Evolutionary conservation across 2,113 vertebrate genomes (phyloP).

Genomic region (Alces alces): DNA sequence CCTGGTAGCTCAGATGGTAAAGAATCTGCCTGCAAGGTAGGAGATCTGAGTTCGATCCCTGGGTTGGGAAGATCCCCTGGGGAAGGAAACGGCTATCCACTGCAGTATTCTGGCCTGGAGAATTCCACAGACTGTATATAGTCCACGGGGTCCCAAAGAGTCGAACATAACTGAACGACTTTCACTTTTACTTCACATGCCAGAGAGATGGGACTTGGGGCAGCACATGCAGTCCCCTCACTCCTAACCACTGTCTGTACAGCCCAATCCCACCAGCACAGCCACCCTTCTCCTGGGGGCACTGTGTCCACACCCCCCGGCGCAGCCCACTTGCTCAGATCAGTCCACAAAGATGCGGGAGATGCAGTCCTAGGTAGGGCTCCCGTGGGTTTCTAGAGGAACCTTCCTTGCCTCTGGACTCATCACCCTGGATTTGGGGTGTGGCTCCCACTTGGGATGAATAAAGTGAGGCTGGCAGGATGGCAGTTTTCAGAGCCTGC

Average conservation of each 20-base stretch:
- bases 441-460: not conserved
- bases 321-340: fast-evolving
- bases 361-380: fast-evolving
- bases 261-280: not conserved
- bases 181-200: not conserved
- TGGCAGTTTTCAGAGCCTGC: not conserved
- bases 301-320: fast-evolving
- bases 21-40: not conserved
- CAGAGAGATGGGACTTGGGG: not conserved
- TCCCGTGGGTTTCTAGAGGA: fast-evolving
- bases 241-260: not conserved
- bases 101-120: not conserved
- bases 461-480: no score
- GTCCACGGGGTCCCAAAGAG: not conserved
- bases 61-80: not conserved
- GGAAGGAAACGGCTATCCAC: not conserved
- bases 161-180: not conserved
- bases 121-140: not conserved
- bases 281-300: not conserved
- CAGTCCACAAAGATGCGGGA: not conserved
- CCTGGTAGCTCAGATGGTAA: not conserved
- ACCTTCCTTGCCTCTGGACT: not conserved
- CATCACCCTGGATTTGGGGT: not conserved
- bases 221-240: not conserved
- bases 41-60: not conserved